phyloP scores from a whole-genome alignment of 2,888 invertebrate species.

The Drosophila testacea region DNA sequence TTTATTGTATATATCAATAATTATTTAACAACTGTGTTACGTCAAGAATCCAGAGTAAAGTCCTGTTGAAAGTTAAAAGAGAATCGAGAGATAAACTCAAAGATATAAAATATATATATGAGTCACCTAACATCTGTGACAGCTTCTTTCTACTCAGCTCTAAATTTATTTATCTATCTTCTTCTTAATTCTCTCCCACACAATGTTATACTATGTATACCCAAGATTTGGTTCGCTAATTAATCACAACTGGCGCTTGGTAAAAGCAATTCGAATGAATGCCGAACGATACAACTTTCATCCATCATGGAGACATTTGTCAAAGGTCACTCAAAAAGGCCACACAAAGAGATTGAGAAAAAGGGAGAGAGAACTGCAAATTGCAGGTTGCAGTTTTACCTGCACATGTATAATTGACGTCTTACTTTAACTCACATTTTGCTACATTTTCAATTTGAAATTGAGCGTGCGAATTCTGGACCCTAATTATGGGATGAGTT shows the following conservation, averaged over 20 bases:
- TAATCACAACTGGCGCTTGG: conserved; percentile 71
- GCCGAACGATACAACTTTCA: conserved; percentile 26
- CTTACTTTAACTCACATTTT: conserved; percentile 52
- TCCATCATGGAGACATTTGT: conserved; percentile 72
- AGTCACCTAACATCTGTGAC: conserved; percentile 3
- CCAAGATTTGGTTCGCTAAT: conserved; percentile 53
- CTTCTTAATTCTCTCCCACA: conserved; percentile 13
- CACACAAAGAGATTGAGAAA: conserved; percentile 54
- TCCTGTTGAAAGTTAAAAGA: too few species aligned
- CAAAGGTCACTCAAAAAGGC: conserved; percentile 68
- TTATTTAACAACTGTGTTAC: too few species aligned
- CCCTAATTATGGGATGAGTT: conserved; percentile 75
- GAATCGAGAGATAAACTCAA: too few species aligned
- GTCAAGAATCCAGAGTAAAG: too few species aligned
- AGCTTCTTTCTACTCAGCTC: conserved; percentile 1
- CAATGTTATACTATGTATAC: conserved; percentile 5
- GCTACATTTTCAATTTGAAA: conserved; percentile 78
- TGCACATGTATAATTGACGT: conserved; percentile 65
- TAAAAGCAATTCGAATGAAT: conserved; percentile 31
- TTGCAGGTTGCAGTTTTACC: conserved; percentile 56
- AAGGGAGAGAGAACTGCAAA: conserved; percentile 14
- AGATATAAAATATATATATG: not conserved
- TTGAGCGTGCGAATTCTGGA: conserved; percentile 80
- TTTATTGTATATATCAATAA: too few species aligned
- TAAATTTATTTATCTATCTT: not conserved